Percentiles rank a stretch among this genome's conserved stretches.
Conservation (phyloP, 2,888 invertebrate species). For the Marasmarcha lunaedactyla region DNA sequence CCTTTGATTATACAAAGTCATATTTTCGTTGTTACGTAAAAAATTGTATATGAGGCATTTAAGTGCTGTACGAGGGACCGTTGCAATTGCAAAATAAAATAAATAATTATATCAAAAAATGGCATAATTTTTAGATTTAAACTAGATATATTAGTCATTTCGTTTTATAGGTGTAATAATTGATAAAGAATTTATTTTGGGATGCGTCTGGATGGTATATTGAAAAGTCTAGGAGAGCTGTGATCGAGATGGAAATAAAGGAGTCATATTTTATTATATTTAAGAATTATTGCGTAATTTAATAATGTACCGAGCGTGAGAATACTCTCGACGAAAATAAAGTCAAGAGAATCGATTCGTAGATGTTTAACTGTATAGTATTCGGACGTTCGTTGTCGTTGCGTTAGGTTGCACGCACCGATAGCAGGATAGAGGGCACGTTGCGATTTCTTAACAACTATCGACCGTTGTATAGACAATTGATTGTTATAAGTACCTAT, state of each 20-base stretch:
- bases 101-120: constrained; percentile 48
- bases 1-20: constrained; percentile 47
- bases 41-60: constrained; percentile 65
- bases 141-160: constrained; percentile 67
- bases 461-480: too few species aligned
- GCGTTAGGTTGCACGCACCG: too few species aligned
- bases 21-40: constrained; percentile 51
- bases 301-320: constrained; percentile 21
- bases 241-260: constrained; percentile 65
- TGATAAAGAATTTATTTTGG: constrained; percentile 69
- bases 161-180: constrained; percentile 67
- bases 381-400: too few species aligned
- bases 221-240: constrained; percentile 68
- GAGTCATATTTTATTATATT: constrained; percentile 68
- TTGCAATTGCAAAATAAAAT: constrained; percentile 67
- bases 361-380: too few species aligned
- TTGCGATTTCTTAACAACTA: too few species aligned
- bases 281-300: constrained; percentile 65
- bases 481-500: constrained; percentile 14
- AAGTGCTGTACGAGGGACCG: constrained; percentile 68
- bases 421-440: too few species aligned
- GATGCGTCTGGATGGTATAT: constrained; percentile 58
- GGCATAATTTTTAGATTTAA: constrained; percentile 69
- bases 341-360: too few species aligned
- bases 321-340: neutral